Evolutionary conservation across 1,140 invertebrate genomes (phyloP).

Genomic region (Homarus americanus): DNA sequence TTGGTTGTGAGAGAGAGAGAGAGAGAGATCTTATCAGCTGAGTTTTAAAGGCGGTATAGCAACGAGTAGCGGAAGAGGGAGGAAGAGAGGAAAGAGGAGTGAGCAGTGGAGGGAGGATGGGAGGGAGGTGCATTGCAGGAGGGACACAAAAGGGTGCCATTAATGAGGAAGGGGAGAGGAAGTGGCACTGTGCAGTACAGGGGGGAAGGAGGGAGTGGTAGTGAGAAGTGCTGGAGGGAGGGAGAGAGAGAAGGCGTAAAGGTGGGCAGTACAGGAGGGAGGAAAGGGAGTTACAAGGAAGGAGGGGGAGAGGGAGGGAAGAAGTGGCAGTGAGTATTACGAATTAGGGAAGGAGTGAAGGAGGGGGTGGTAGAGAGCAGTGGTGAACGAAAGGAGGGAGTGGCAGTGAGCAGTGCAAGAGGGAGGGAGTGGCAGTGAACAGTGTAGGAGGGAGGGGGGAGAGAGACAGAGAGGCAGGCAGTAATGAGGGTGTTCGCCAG

Average conservation of each 20-base stretch:
- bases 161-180: neutral
- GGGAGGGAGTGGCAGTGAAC: too few relatives aligned
- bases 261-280: neutral
- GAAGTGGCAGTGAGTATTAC: neutral
- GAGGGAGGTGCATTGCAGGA: neutral
- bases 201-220: neutral
- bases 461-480: constrained; percentile 12
- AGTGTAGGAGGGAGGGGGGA: neutral
- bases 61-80: too few relatives aligned
- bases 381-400: neutral
- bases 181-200: too few relatives aligned
- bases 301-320: neutral
- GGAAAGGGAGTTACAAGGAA: too few relatives aligned
- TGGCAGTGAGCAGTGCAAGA: neutral
- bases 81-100: neutral
- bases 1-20: too few relatives aligned
- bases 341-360: too few relatives aligned
- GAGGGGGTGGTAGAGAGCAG: too few relatives aligned
- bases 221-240: neutral
- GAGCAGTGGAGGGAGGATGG: neutral
- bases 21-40: too few relatives aligned
- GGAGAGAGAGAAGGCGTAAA: neutral
- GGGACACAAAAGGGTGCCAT: neutral
- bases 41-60: too few relatives aligned
- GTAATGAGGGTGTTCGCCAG: constrained; percentile 1